phyloP scores from a whole-genome alignment of 2,113 vertebrate species.

The Ophiodon elongatus region DNA sequence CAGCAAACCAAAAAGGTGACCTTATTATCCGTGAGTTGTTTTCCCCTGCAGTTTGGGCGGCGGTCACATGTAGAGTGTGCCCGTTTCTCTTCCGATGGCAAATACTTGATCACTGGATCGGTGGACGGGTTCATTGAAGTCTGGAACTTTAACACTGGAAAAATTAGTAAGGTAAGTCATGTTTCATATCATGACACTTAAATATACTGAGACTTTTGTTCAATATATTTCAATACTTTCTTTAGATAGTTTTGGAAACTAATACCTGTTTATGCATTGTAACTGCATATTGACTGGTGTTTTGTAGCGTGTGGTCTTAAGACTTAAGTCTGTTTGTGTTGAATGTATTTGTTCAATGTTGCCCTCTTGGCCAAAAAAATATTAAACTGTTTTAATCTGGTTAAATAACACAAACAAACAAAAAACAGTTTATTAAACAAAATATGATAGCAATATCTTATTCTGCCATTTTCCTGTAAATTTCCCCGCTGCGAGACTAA shows the following conservation, averaged over 20 bases:
- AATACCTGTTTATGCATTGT: neutral
- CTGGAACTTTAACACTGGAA: slow-evolving; percentile 97
- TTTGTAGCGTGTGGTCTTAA: neutral
- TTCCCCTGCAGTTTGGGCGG: slow-evolving; percentile 90
- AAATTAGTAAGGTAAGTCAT: slow-evolving; percentile 92
- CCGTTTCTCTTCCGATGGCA: slow-evolving; percentile 98
- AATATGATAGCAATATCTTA: neutral
- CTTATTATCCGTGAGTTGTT: neutral
- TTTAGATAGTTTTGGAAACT: neutral
- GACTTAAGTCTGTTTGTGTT: neutral
- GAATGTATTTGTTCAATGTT: neutral
- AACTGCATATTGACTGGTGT: neutral
- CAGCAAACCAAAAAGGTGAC: neutral
- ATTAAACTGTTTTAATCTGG: neutral
- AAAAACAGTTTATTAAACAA: neutral
- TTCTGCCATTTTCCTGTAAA: neutral
- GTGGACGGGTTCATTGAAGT: slow-evolving; percentile 98
- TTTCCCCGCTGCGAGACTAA: no score
- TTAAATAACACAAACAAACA: neutral
- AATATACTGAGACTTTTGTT: neutral
- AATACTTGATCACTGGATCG: slow-evolving; percentile 96
- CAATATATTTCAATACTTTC: neutral
- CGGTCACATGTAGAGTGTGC: slow-evolving; percentile 98
- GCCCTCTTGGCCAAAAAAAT: neutral
- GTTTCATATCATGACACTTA: neutral